A percentile compares a stretch with the other conserved stretches of the same genome.
Conservation (phyloP, 2,113 vertebrate species). For the Morone chrysops region DNA sequence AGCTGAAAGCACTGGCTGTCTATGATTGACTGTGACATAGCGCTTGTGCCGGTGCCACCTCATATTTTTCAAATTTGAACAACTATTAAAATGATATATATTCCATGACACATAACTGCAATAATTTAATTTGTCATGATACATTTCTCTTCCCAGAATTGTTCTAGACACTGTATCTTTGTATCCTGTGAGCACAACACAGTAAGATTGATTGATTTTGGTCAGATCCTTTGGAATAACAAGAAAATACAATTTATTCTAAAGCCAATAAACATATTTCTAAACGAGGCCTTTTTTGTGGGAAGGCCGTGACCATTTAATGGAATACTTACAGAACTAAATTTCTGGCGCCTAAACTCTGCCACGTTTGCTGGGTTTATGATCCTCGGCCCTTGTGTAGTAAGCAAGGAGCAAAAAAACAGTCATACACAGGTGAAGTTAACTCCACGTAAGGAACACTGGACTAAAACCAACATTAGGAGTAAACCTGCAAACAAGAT, state of each 20-base stretch:
- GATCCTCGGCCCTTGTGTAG: slow-evolving; percentile 29
- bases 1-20: too few relatives aligned
- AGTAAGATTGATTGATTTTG: background rate
- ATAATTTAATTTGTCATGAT: too few relatives aligned
- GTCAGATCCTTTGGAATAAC: background rate
- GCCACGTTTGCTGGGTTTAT: slow-evolving; percentile 2
- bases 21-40: too few relatives aligned
- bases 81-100: too few relatives aligned
- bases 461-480: background rate
- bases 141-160: too few relatives aligned
- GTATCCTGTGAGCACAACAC: background rate
- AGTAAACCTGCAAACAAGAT: background rate
- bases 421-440: background rate
- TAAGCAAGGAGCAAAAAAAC: slow-evolving; percentile 2
- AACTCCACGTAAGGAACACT: background rate
- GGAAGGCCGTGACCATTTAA: background rate
- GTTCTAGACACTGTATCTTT: too few relatives aligned
- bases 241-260: background rate
- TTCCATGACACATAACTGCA: too few relatives aligned
- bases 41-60: too few relatives aligned
- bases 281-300: background rate
- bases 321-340: slow-evolving; percentile 48
- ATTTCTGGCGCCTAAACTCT: slow-evolving; percentile 34
- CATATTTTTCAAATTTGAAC: too few relatives aligned
- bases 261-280: background rate